phyloP scores from a whole-genome alignment of 1,140 invertebrate genomes.

The Drosophila obscura region DNA sequence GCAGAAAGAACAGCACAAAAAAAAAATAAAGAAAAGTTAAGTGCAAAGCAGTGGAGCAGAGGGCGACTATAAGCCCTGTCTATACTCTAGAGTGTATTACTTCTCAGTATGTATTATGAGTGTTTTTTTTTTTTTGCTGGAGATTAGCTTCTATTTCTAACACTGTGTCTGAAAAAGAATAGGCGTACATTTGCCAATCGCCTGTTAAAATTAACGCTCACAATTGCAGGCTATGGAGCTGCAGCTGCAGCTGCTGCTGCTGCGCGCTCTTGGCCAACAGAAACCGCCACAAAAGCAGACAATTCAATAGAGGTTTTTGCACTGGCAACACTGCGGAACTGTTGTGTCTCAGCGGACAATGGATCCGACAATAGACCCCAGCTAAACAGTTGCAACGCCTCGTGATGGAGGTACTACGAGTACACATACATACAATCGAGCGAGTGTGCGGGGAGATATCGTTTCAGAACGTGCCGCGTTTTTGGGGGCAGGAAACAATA shows the following conservation, averaged over 20 bases:
- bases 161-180: conserved; percentile 24
- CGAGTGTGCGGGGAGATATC: conserved; percentile 45
- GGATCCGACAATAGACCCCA: conserved; percentile 30
- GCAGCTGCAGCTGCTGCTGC: conserved; percentile 54
- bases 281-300: conserved; percentile 25
- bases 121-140: neutral
- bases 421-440: conserved; percentile 45
- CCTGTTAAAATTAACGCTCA: conserved; percentile 50
- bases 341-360: conserved; percentile 43
- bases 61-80: neutral
- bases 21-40: neutral
- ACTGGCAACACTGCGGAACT: conserved; percentile 21
- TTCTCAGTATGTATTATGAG: too few relatives aligned
- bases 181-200: conserved; percentile 47
- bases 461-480: conserved; percentile 64
- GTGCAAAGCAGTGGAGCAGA: too few relatives aligned
- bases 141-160: neutral
- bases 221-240: conserved; percentile 39
- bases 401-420: neutral
- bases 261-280: conserved; percentile 40
- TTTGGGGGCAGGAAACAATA: conserved; percentile 11
- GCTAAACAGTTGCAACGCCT: conserved; percentile 46
- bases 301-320: conserved; percentile 43
- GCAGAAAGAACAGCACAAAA: neutral
- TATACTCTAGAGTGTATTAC: too few relatives aligned